Conservation (phyloP, 1,140 invertebrate genomes). For the Drosophila nigromelanica region DNA sequence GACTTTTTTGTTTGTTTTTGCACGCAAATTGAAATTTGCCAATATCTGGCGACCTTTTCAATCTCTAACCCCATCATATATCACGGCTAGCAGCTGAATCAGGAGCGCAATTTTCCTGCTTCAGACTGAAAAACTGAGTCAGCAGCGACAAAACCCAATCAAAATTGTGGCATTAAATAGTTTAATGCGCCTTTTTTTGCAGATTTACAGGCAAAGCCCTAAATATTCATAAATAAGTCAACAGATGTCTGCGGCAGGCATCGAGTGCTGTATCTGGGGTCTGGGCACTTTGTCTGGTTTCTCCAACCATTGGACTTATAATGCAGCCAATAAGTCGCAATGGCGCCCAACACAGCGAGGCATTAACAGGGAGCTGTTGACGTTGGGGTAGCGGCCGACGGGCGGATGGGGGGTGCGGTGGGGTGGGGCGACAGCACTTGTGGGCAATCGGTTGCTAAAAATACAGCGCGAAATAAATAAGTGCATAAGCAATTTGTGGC, state of each 20-base stretch:
- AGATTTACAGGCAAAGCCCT: constrained; percentile 25
- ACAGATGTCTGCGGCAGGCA: constrained; percentile 35
- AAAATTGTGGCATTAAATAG: constrained; percentile 11
- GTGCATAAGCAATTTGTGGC: constrained; percentile 71
- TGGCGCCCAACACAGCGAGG: constrained; percentile 15
- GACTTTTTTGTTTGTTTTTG: too few relatives aligned
- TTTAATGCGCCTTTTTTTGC: constrained; percentile 14
- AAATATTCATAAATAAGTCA: constrained; percentile 74
- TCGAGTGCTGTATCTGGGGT: constrained; percentile 1
- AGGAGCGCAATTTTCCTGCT: too few relatives aligned
- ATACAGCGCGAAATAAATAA: constrained; percentile 50
- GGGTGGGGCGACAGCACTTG: constrained; percentile 43
- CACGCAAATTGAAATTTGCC: too few relatives aligned
- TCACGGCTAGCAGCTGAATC: too few relatives aligned
- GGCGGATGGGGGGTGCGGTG: not conserved
- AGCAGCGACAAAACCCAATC: constrained; percentile 9
- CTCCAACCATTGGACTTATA: constrained; percentile 34
- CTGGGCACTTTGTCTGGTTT: constrained; percentile 14
- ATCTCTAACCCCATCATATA: too few relatives aligned
- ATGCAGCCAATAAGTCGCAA: constrained; percentile 45
- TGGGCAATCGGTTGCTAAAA: constrained; percentile 75
- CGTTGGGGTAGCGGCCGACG: not conserved
- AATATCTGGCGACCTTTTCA: too few relatives aligned
- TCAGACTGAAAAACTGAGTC: constrained; percentile 7
- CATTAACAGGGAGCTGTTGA: not conserved